Evolutionary conservation across 2,113 vertebrate species (phyloP), one percentile per base, ranked within the genome.

Genomic region (Tragelaphus scriptus): DNA sequence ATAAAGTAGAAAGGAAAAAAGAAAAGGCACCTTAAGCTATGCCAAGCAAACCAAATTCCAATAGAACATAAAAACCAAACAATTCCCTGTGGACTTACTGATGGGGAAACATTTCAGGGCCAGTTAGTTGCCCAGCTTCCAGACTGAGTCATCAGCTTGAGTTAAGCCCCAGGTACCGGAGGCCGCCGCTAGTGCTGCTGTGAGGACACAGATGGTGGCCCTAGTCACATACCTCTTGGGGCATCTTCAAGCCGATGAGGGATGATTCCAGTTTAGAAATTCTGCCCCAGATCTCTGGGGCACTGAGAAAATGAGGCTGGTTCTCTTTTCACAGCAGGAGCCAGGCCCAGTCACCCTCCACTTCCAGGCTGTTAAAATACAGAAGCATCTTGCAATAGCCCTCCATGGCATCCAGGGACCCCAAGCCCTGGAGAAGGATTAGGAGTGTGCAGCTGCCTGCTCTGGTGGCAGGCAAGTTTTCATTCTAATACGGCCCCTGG

Each of bases 11-110:
- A 68, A 97, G 59, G 95, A 93, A 93, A 87, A 98, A 98, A 97
- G 97, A 98, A 98, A 98, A 75, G 97, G 98, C 98, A 98, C 98
- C 96, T 89, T 86, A 97, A 95, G 88, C 85, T 9, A 98, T 94
- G 98, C 98, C 98, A 97, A 98, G 82, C 96, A 98, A 98, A 97
- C 85, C 91, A 90, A 97, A 97, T 95, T 81, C 86, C 91, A 94
- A 61, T 59, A 65, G 94, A 98, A 96, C 51, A 86, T 56, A 91
- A 94, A 97, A 91, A 80, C 25, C 89, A 92, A 97, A 94, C 80
- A 94, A 56, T 96, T 95, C 87, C 86, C 94, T 79, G 84, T 94
- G 85, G 96, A 63, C 61, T 95, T 94, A 68, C 10, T 92, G 82
- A 90, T 13, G 87, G 88, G 93, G 79, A 91, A 81, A 65, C 91